A percentile compares a stretch with the other conserved stretches of the same genome.
Conservation (phyloP, 2,113 vertebrate species). For the Ailuropoda melanoleuca region DNA sequence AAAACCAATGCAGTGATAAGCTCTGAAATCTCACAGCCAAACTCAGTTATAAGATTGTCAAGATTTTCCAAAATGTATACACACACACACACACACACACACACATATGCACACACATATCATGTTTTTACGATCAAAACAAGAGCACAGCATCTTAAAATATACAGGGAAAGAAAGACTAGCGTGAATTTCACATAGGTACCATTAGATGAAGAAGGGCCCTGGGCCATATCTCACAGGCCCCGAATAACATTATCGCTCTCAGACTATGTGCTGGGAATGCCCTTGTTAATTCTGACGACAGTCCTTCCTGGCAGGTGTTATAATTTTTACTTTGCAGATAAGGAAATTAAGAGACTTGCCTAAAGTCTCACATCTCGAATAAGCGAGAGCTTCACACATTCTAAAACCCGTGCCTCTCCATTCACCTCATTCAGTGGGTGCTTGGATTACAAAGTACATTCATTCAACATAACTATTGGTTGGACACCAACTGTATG, state of each 20-base stretch:
- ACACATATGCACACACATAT: not conserved
- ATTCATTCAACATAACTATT: not conserved
- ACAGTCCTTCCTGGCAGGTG: not conserved
- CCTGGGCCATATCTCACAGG: not conserved
- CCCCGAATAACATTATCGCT: not conserved
- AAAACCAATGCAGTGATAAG: not conserved
- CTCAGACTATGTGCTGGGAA: not conserved
- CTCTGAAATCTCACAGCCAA: not conserved
- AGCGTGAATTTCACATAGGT: not conserved
- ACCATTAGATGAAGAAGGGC: not conserved
- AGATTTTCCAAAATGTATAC: not conserved
- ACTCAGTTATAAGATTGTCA: not conserved
- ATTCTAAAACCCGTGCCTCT: not conserved
- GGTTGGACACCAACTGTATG: not conserved
- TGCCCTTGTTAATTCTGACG: not conserved
- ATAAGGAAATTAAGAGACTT: not conserved
- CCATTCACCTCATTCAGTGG: not conserved
- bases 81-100: not conserved
- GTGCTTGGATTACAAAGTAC: not conserved
- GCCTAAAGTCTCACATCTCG: not conserved
- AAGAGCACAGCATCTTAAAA: not conserved
- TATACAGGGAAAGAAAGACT: not conserved
- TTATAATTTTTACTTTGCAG: not conserved
- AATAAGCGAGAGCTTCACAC: not conserved
- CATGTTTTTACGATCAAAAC: not conserved